Evolutionary conservation across 2,888 invertebrate species (phyloP).

Genomic region (Troglohyphantes excavatus): DNA sequence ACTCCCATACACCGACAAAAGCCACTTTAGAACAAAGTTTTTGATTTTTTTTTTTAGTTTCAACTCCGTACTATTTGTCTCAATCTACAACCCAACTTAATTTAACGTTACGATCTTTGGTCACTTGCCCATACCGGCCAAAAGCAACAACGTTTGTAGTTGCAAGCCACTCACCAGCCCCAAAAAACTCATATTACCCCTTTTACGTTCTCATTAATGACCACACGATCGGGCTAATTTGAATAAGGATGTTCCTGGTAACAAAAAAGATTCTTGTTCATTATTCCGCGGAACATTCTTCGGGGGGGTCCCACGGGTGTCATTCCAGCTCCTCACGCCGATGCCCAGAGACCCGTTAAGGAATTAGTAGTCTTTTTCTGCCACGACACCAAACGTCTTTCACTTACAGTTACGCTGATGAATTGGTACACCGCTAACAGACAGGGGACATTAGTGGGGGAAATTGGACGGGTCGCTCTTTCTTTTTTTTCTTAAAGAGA

Average conservation of each 20-base stretch:
- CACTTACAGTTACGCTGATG: neutral
- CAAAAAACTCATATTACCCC: too few relatives aligned
- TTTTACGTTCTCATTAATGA: neutral
- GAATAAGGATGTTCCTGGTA: neutral
- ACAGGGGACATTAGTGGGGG: neutral
- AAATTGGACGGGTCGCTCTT: neutral
- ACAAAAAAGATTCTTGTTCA: slow-evolving; percentile 7
- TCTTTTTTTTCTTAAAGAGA: too few relatives aligned
- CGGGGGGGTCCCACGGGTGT: slow-evolving; percentile 12
- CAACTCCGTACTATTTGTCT: too few relatives aligned
- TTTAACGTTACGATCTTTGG: too few relatives aligned
- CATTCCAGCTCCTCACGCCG: neutral
- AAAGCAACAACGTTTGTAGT: too few relatives aligned
- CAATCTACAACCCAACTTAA: too few relatives aligned
- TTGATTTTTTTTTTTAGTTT: too few relatives aligned
- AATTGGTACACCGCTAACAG: neutral
- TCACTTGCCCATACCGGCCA: too few relatives aligned
- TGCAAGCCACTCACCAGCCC: too few relatives aligned
- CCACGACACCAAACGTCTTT: slow-evolving; percentile 2
- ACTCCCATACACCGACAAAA: too few relatives aligned
- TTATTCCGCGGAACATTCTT: slow-evolving; percentile 9
- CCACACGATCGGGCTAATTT: neutral
- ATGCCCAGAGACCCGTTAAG: neutral
- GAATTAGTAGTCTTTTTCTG: slow-evolving; percentile 23
- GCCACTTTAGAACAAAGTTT: too few relatives aligned